Conservation (phyloP, 1,140 invertebrate species). For the Popillia japonica region DNA sequence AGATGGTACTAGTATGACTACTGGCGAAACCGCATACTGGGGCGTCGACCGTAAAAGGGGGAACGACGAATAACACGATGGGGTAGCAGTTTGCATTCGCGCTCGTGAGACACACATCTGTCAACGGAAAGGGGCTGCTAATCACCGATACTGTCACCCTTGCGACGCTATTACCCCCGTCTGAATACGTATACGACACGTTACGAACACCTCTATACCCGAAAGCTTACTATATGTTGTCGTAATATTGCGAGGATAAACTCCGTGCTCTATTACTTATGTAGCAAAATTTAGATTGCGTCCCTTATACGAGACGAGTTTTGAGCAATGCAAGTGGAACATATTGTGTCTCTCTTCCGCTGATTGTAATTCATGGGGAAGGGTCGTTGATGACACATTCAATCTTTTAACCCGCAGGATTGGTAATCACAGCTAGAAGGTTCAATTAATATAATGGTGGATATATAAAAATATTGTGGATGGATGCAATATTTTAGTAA, state of each 20-base stretch:
- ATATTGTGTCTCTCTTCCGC: not conserved
- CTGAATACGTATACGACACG: not conserved
- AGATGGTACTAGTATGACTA: not conserved
- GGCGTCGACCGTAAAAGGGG: slow-evolving; percentile 16
- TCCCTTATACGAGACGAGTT: not conserved
- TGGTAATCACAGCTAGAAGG: not conserved
- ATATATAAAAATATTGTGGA: not conserved
- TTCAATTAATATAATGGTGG: slow-evolving; percentile 9
- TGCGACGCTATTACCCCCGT: not conserved
- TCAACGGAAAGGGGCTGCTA: slow-evolving; percentile 29
- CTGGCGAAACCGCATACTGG: not conserved
- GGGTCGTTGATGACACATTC: slow-evolving; percentile 19
- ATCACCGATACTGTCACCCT: slow-evolving; percentile 28
- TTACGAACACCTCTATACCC: not conserved
- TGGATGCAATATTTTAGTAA: no score
- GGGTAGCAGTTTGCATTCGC: slow-evolving; percentile 29
- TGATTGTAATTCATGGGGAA: slow-evolving; percentile 21
- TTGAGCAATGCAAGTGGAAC: not conserved
- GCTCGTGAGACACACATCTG: slow-evolving; percentile 32
- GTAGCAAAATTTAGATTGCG: not conserved
- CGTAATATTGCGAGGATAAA: slow-evolving; percentile 20
- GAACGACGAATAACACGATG: not conserved
- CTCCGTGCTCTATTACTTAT: slow-evolving; percentile 22
- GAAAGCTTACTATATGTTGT: not conserved
- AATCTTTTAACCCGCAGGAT: slow-evolving; percentile 15